Base-by-base conservation (phyloP, 2,888 invertebrate genomes). In the Eremobia ochroleuca region DNA sequence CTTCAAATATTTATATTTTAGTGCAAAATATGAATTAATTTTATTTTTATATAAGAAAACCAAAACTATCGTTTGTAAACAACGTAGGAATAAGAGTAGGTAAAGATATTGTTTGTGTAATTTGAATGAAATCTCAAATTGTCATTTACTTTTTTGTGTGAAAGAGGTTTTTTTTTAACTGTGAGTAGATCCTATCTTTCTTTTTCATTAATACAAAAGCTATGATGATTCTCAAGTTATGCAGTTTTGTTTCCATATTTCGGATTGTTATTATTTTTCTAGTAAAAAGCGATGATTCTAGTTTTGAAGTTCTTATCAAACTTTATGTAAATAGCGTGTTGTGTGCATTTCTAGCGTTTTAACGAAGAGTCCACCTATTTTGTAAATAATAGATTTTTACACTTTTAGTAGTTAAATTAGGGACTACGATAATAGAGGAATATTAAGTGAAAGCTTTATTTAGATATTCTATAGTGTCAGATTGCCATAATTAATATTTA, bases 301-400 rank as follows among this genome's bases (percentile, higher is more conserved):
- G 72, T 82, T 69, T 76, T 62, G 37, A 77, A 79, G 49, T 70
- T 82, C 62, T 78, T 75, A 79, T 46, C 73, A 77, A 87, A 85
- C 79, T 86, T 87, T 85, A 79, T 86, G 91, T 92, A 93, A 85
- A 92, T 91, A 93, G 90, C 92, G 93, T 93, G 92, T 93, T 93
- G 96, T 93, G 96, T 96, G 95, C 88, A 92, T 94, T 95, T 92
- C 93, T 93, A 93, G 92, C 92, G 93, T 94, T 95, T 93, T 94
- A 94, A 95, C 96, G 96, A 97, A 97, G 94, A 96, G 95, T 96
- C 96, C 96, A 97, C 96, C 96, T 96, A 96, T 96, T 96, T 95
- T 96, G 96, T 96, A 96, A 95, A 96, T 96, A 95, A 93, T 94
- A 95, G 94, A 94, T 93, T 96, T 96, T 95, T 96, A 96, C 96